phyloP scores from a whole-genome alignment of 2,113 vertebrate species.

The Microcebus jonahi region DNA sequence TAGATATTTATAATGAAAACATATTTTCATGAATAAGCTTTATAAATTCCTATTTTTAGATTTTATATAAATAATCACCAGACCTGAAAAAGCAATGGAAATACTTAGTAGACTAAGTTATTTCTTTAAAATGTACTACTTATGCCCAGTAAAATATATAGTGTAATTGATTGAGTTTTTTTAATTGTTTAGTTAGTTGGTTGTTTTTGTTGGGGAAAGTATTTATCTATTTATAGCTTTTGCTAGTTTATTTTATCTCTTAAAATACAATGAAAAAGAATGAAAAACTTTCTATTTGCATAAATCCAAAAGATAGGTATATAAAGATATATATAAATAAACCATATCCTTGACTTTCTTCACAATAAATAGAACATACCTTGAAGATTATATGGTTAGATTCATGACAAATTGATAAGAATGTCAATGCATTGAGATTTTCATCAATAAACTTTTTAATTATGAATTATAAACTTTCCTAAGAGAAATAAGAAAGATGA shows the following conservation, averaged over 20 bases:
- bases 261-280: neutral
- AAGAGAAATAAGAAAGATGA: conserved; percentile 9
- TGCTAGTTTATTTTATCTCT: neutral
- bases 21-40: conserved; percentile 20
- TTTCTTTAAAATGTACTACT: conserved; percentile 14
- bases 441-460: conserved; percentile 15
- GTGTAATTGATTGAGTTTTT: neutral
- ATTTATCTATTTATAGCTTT: conserved; percentile 6
- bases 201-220: neutral
- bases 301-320: neutral
- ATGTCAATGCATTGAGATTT: neutral
- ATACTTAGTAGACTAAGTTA: neutral
- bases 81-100: neutral
- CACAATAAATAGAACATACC: neutral
- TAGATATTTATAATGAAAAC: neutral
- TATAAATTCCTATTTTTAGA: neutral
- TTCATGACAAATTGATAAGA: conserved; percentile 17
- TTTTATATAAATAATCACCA: conserved; percentile 9
- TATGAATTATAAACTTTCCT: conserved; percentile 8
- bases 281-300: neutral
- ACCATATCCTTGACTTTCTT: neutral
- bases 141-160: neutral
- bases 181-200: neutral
- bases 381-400: neutral
- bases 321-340: neutral